Conservation (phyloP, 2,797 vertebrate genomes). For the Lepilemur septentrionalis region DNA sequence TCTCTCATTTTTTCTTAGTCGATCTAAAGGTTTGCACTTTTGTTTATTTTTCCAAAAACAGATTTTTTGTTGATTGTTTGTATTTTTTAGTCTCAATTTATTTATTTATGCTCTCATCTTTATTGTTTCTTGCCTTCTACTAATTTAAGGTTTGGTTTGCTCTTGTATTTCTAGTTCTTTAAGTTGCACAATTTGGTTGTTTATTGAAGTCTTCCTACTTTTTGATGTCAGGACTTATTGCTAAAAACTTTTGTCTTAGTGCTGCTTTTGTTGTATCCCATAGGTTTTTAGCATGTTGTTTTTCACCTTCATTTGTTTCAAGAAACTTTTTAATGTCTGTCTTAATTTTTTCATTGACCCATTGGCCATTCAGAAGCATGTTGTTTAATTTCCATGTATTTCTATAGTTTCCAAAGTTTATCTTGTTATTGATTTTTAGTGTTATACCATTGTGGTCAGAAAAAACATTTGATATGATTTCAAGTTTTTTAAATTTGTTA, state of each 20-base stretch:
- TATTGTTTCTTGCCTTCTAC: background rate
- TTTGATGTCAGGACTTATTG: background rate
- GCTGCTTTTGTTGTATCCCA: background rate
- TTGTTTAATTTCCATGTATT: background rate
- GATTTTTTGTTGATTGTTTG: background rate
- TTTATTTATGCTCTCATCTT: background rate
- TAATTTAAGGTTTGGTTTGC: background rate
- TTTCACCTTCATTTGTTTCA: background rate
- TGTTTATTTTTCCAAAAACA: background rate
- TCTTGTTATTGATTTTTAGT: background rate
- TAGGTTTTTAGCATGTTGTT: background rate
- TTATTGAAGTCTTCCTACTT: background rate
- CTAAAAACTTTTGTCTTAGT: background rate
- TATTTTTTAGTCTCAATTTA: background rate
- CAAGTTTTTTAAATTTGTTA: background rate
- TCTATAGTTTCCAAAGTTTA: background rate
- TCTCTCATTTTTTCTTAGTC: background rate
- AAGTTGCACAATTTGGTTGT: background rate
- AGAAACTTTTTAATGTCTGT: background rate
- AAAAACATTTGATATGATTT: background rate
- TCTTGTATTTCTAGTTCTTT: background rate
- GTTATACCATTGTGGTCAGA: background rate
- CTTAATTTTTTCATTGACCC: background rate
- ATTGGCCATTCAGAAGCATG: background rate
- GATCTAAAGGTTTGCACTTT: background rate